These are phyloP conservation scores for Schizothorax lantsangensis DNA, from an alignment of 2,797 vertebrate genomes.

Conservation along the genomic window DNA sequence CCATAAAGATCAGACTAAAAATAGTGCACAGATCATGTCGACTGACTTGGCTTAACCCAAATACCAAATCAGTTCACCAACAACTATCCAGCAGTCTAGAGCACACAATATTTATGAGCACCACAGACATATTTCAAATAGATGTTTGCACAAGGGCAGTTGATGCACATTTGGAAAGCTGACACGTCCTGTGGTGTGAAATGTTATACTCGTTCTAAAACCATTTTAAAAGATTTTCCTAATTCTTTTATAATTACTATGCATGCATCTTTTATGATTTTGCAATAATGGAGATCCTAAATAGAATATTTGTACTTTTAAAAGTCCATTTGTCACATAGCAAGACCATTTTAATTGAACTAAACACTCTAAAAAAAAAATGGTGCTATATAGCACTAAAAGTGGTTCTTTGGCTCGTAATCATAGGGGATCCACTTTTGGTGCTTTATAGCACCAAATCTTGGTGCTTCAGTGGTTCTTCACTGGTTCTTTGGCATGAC, in stretches of 20 bases:
- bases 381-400: too few species aligned
- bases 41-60: conserved; percentile 54
- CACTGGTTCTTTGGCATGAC: too few species aligned
- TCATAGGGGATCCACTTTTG: too few species aligned
- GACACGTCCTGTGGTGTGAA: neutral
- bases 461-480: too few species aligned
- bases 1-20: conserved; percentile 59
- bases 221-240: neutral
- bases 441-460: too few species aligned
- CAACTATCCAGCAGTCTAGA: conserved; percentile 42
- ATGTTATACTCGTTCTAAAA: conserved; percentile 14
- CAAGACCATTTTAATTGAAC: neutral
- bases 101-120: conserved; percentile 41
- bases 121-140: conserved; percentile 40
- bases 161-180: neutral
- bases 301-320: neutral
- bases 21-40: conserved; percentile 52
- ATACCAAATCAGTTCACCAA: conserved; percentile 52
- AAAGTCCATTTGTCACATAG: neutral
- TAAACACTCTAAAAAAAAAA: neutral
- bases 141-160: neutral
- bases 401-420: too few species aligned
- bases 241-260: neutral
- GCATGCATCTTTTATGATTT: neutral
- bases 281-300: neutral